These are phyloP conservation scores for Botia almorhae DNA, from an alignment of 2,797 vertebrate species.

Conservation along the genomic window DNA sequence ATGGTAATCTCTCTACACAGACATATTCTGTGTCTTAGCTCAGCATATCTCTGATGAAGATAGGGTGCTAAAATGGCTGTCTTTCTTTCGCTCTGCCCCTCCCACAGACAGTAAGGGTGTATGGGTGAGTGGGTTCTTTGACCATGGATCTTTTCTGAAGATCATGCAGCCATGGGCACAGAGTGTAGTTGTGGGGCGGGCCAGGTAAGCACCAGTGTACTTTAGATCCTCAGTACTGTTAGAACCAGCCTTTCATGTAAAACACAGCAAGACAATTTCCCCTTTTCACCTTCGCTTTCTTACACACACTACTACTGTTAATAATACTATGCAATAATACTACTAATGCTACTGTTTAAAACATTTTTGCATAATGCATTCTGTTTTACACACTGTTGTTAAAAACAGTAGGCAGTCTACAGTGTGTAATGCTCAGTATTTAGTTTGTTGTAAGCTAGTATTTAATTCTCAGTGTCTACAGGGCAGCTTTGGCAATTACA, in stretches of 20 bases:
- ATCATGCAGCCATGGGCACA: conserved; percentile 99
- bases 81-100: not conserved
- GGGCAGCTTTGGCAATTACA: not conserved
- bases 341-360: no score
- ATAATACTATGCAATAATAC: no score
- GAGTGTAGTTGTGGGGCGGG: conserved; percentile 96
- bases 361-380: no score
- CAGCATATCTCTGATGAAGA: conserved; percentile 38
- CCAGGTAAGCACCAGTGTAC: conserved; percentile 78
- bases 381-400: no score
- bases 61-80: conserved; percentile 4
- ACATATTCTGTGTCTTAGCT: not conserved
- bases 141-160: conserved; percentile 92
- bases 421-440: no score
- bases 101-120: conserved; percentile 87
- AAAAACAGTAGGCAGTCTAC: no score
- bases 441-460: no score
- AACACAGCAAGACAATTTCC: not conserved
- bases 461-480: conserved; percentile 7
- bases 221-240: not conserved
- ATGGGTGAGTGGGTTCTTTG: conserved; percentile 94
- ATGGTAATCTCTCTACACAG: conserved; percentile 17
- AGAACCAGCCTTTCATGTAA: not conserved
- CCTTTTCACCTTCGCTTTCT: not conserved
- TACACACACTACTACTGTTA: no score